Evolutionary conservation across 2,113 vertebrate species (phyloP), one percentile per base, ranked within the genome.

Genomic region (Scytalopus superciliaris): DNA sequence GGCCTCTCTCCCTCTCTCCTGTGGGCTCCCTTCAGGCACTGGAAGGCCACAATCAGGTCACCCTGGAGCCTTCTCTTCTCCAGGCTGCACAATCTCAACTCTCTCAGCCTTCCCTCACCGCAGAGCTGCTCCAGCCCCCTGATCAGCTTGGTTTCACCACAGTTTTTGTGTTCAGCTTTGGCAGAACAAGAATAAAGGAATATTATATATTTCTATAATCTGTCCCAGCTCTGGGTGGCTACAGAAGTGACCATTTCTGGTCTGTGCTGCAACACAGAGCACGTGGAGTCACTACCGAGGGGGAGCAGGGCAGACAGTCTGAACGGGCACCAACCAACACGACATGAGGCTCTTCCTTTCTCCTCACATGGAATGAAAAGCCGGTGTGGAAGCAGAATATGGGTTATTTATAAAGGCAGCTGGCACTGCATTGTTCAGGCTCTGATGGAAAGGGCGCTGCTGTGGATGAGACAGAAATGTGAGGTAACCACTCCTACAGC

Each of bases 361-460:
- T 40, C 62, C 80, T 84, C 31, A 18, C 16, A 6, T 0, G 37
- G 47, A 15, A 35, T 12, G 12, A 66, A n/a, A 69, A 66, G 47
- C 76, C 6, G 0, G 44, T 0, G 66, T 82, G 87, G 82, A 87
- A 95, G 70, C 64, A 82, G 92, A 94, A 90, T 68, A 62, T 19
- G 27, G 40, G 69, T 93, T 95, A 91, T 91, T 95, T 82, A 73
- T 84, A 87, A 50, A 76, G 82, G 18, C 82, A 87, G 70, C 74
- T 95, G 93, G 89, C 93, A 95, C 25, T 4, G 2, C 85, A 83
- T 90, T 94, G 95, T 96, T 95, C 37, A 50, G 59, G 28, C 85
- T 75, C 27, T 35, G 79, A 87, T 39, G 90, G n/a, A 63, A 90
- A 42, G 44, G 62, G 69, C 27, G 4, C 82, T 72, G 83, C 55